Evolutionary conservation across 2,797 vertebrate genomes (phyloP), one percentile per base, ranked within the genome.

Genomic region (Gymnothorax reevesii): DNA sequence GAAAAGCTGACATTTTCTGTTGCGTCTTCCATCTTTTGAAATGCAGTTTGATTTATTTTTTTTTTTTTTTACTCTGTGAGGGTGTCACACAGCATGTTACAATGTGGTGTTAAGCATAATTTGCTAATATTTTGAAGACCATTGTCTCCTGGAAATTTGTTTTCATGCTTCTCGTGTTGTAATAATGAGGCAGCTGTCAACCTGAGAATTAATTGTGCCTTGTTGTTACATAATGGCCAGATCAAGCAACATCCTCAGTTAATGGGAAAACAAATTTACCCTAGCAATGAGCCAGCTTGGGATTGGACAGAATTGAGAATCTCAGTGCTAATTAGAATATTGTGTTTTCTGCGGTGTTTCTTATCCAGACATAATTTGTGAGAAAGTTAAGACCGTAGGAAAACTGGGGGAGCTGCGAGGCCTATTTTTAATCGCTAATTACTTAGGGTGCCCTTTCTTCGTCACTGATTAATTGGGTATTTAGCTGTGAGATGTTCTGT

Each of bases 351-450:
- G 25, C 54, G 10, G 82, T n/a, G 55, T 42, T 64, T 71, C 75
- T 57, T 52, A 57, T 52, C 52, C 6, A 57, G 64, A 64, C 62
- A 86, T 33, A 64, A 22, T 83, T 73, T 82, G 62, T 25, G 3
- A 6, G 13, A 12, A 64, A 80, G 49, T 49, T 86, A 54, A 83
- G 73, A 60, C 73, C 57, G 52, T 62, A 49, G 71, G 75, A 86
- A 84, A 59, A 49, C 25, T 17, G 71, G 71, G 69, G n/a, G 42
- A 42, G 62, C 64, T 33, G 49, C 57, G 49, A 57, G 55, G 12
- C 2, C 42, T 27, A 62, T 83, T 49, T 87, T 69, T 87, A 75
- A 62, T 87, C 83, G 57, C 64, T 86, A 82, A 87, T 86, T 84
- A 86, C 75, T 42, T 25, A 82, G 22, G 54, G 82, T 20, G 57